phyloP scores from a whole-genome alignment of 2,797 vertebrate species.

The Alfaro cultratus region DNA sequence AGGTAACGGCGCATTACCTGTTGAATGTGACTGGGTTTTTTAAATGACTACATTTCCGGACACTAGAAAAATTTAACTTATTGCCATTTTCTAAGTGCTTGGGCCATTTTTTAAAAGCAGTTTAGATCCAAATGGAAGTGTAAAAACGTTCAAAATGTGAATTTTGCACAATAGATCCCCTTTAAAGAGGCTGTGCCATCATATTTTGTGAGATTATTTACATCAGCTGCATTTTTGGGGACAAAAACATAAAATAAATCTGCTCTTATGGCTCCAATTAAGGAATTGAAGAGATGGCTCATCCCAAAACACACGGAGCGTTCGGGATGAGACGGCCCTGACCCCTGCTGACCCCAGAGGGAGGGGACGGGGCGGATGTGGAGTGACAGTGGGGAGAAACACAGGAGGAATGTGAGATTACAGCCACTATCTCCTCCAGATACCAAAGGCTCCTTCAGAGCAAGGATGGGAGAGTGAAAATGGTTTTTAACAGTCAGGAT shows the following conservation, averaged over 20 bases:
- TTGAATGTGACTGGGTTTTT: no score
- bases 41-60: no score
- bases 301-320: slow-evolving; percentile 29
- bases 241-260: neutral
- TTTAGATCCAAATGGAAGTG: no score
- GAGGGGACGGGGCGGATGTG: slow-evolving; percentile 52
- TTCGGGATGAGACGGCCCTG: slow-evolving; percentile 54
- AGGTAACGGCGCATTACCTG: no score
- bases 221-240: neutral
- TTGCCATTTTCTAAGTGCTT: no score
- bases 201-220: neutral
- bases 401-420: slow-evolving; percentile 80
- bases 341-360: slow-evolving; percentile 64
- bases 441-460: slow-evolving; percentile 76
- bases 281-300: slow-evolving; percentile 42
- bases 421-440: slow-evolving; percentile 75
- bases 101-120: no score
- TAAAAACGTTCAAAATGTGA: no score
- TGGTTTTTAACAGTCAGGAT: slow-evolving; percentile 28
- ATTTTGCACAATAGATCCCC: no score
- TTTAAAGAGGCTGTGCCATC: neutral
- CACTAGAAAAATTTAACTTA: no score
- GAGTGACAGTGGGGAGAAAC: slow-evolving; percentile 71
- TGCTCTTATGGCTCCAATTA: neutral
- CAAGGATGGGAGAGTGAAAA: slow-evolving; percentile 65